Evolutionary conservation across 2,888 invertebrate species (phyloP).

Genomic region (Hermaeophaga mercurialis): DNA sequence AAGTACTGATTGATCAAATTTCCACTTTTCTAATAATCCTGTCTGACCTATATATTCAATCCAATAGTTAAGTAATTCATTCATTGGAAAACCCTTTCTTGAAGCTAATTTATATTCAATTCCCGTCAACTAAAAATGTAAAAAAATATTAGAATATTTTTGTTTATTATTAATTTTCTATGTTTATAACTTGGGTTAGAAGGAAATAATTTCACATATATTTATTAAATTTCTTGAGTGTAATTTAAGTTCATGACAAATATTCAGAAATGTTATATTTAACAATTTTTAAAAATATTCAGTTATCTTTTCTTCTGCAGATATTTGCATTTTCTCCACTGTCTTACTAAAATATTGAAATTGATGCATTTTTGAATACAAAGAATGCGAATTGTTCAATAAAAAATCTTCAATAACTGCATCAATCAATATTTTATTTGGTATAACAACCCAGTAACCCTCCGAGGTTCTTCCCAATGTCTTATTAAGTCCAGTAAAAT

Average conservation of each 20-base stretch:
- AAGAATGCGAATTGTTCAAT: neutral
- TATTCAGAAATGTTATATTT: no score
- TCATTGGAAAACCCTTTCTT: conserved; percentile 8
- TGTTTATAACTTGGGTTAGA: no score
- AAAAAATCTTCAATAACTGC: neutral
- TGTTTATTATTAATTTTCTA: no score
- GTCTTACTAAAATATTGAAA: neutral
- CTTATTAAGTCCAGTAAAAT: conserved; percentile 12
- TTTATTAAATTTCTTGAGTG: no score
- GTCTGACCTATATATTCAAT: conserved; percentile 7
- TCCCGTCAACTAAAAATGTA: conserved; percentile 7
- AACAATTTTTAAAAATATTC: no score
- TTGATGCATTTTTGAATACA: neutral
- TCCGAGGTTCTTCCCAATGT: conserved; percentile 15
- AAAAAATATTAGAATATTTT: no score
- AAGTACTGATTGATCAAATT: conserved; percentile 7
- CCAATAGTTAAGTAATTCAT: conserved; percentile 12
- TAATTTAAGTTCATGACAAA: no score
- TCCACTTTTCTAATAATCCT: conserved; percentile 17
- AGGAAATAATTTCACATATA: no score
- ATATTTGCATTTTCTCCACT: conserved; percentile 2
- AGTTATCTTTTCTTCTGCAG: conserved; percentile 9
- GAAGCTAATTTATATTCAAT: conserved; percentile 20
- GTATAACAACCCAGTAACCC: conserved; percentile 8
- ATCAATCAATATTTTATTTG: neutral